A percentile compares a stretch with the other conserved stretches of the same genome.
Conservation (phyloP, 2,888 invertebrate species). For the Poecilobothrus nobilitatus region DNA sequence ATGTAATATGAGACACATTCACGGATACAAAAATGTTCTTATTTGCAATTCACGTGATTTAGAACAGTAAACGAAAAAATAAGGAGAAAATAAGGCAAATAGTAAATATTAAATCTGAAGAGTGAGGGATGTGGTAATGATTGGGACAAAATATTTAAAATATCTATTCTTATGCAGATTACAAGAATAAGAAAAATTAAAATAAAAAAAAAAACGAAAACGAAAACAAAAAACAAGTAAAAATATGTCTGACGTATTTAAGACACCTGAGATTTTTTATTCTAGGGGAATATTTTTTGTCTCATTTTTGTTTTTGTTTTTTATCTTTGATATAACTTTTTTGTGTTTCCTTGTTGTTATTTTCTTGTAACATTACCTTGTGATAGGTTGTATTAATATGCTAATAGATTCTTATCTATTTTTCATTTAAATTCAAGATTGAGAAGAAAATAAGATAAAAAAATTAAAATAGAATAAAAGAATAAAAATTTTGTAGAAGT, state of each 20-base stretch:
- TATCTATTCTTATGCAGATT: too few relatives aligned
- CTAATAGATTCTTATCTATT: conserved; percentile 6
- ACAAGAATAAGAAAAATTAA: too few relatives aligned
- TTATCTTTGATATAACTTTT: not conserved
- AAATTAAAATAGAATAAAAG: not conserved
- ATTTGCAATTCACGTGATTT: too few relatives aligned
- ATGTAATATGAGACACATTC: too few relatives aligned
- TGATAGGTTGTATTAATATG: conserved; percentile 3
- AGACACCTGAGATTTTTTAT: not conserved
- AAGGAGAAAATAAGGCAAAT: too few relatives aligned
- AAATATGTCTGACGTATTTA: not conserved
- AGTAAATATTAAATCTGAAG: too few relatives aligned
- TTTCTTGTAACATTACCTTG: not conserved
- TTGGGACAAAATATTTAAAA: too few relatives aligned
- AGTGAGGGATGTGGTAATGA: too few relatives aligned
- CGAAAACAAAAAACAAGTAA: not conserved
- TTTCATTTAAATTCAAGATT: conserved; percentile 1
- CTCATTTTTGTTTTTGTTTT: too few relatives aligned
- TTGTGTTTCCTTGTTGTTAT: not conserved
- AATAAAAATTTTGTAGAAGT: not conserved
- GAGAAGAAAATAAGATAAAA: not conserved
- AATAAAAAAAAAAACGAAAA: not conserved
- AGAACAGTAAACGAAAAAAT: too few relatives aligned
- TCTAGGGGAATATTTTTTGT: too few relatives aligned
- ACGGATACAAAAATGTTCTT: too few relatives aligned